A percentile compares a stretch with the other conserved stretches of the same genome.
These are phyloP conservation scores for Vandiemenella viatica DNA, from an alignment of 2,888 invertebrate species.

Conservation along the genomic window DNA sequence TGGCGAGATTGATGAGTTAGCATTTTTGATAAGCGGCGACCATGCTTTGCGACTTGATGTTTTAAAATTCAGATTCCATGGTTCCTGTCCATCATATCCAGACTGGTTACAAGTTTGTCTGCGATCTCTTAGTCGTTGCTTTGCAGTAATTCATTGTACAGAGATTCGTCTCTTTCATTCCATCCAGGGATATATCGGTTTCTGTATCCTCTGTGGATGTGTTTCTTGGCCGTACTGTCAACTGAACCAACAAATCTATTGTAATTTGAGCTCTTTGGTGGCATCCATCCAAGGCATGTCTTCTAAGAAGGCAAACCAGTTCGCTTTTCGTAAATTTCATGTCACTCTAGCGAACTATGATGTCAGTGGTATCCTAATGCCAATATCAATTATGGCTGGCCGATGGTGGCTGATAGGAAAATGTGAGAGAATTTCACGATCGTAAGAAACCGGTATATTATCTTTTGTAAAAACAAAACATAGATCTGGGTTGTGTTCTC, in stretches of 20 bases:
- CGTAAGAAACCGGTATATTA: not conserved
- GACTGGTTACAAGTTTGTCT: not conserved
- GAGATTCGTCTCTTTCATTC: not conserved
- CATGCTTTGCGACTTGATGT: not conserved
- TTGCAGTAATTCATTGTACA: not conserved
- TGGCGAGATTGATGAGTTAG: not conserved
- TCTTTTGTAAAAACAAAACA: not conserved
- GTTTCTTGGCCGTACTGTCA: not conserved
- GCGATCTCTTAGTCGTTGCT: not conserved
- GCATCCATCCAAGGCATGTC: too few relatives aligned
- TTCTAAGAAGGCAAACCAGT: not conserved
- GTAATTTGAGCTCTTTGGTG: not conserved
- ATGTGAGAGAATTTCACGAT: not conserved
- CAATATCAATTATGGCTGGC: not conserved
- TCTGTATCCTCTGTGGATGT: not conserved
- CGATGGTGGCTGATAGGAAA: not conserved
- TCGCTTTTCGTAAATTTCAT: not conserved
- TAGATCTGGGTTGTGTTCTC: not conserved
- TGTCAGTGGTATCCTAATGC: not conserved
- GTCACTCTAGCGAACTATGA: not conserved
- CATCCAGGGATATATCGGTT: not conserved
- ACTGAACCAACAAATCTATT: not conserved
- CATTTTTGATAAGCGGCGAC: not conserved
- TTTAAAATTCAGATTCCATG: not conserved
- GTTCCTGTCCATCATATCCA: not conserved